These are phyloP conservation scores for Caloenas nicobarica DNA, from an alignment of 2,113 vertebrate genomes.

Conservation along the genomic window DNA sequence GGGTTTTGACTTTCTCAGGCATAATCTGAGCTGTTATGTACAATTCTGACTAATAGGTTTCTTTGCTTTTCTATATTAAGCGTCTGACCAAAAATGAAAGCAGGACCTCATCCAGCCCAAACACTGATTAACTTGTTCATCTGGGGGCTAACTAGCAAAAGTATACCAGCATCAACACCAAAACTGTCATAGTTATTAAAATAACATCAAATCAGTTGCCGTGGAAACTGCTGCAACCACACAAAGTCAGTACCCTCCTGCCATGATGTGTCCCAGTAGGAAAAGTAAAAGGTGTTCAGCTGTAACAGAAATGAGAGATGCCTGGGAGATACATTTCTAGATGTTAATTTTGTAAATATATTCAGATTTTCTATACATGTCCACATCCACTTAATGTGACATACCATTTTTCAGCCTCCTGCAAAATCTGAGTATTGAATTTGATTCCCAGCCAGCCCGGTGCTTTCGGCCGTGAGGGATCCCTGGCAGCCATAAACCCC, in stretches of 20 bases:
- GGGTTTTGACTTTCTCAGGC: neutral
- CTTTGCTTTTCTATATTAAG: neutral
- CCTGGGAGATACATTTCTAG: neutral
- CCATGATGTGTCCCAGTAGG: fast-evolving
- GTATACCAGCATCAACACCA: neutral
- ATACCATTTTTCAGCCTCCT: neutral
- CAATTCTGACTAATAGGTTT: neutral
- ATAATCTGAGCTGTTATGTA: neutral
- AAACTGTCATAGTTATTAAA: neutral
- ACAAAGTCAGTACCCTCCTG: neutral
- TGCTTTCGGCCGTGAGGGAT: fast-evolving
- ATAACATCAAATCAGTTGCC: neutral
- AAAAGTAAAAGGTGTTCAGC: neutral
- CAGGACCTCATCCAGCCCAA: neutral
- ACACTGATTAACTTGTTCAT: neutral
- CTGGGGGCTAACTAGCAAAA: neutral
- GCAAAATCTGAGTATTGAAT: neutral
- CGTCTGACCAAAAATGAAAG: neutral
- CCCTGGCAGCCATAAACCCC: fast-evolving
- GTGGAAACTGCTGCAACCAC: neutral
- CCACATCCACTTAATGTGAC: neutral
- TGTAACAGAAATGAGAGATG: neutral
- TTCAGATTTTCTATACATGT: neutral
- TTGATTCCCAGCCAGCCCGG: fast-evolving
- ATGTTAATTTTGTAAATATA: neutral